A percentile compares a stretch with the other conserved stretches of the same genome.
Conservation (phyloP, 2,888 invertebrate genomes). For the Parelbella ahira region DNA sequence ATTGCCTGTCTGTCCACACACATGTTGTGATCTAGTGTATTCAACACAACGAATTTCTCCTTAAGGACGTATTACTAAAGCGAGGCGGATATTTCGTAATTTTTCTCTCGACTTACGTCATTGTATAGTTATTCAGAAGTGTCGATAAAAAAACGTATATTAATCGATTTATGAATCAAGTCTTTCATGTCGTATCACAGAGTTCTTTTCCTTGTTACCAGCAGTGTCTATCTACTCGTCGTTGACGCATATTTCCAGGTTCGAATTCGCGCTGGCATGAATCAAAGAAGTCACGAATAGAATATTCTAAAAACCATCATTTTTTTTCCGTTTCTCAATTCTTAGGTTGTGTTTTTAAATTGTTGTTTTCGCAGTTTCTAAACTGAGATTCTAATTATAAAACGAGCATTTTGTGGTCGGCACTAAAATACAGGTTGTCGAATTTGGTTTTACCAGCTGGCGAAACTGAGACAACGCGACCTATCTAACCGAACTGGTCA, state of each 20-base stretch:
- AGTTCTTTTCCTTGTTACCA: constrained; percentile 10
- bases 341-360: no score
- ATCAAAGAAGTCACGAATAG: neutral
- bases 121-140: neutral
- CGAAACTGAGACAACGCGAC: constrained; percentile 2
- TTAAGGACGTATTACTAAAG: no score
- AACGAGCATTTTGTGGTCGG: constrained; percentile 12
- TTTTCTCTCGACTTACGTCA: no score
- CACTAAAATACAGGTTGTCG: neutral
- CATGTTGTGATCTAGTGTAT: neutral
- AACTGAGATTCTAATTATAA: no score
- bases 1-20: constrained; percentile 5
- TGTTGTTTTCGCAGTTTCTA: no score
- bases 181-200: constrained; percentile 9
- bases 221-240: constrained; percentile 3
- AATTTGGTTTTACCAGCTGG: neutral
- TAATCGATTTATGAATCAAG: constrained; percentile 2
- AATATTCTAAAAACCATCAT: neutral
- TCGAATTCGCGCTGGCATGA: neutral
- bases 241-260: constrained; percentile 8
- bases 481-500: neutral
- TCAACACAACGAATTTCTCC: neutral
- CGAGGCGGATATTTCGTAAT: constrained; percentile 1
- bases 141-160: neutral
- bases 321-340: neutral